phyloP scores from a whole-genome alignment of 2,113 vertebrate genomes.

The Numenius arquata region DNA sequence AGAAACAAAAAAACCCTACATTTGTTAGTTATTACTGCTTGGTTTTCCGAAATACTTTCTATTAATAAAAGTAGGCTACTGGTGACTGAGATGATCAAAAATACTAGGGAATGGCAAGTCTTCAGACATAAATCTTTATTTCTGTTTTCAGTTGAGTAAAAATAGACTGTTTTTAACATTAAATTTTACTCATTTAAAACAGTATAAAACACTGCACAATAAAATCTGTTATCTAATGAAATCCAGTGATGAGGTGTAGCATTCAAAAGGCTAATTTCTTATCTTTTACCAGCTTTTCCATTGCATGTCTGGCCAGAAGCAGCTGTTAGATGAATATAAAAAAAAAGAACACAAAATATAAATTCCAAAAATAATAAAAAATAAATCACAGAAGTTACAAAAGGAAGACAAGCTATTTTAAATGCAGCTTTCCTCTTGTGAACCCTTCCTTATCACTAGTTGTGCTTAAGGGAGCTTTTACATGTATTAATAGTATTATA shows the following conservation, averaged over 20 bases:
- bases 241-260: neutral
- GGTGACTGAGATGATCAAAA: neutral
- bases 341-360: neutral
- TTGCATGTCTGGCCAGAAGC: neutral
- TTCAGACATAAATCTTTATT: neutral
- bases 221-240: neutral
- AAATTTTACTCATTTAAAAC: neutral
- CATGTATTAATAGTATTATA: neutral
- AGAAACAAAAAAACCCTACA: neutral
- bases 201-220: neutral
- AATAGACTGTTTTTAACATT: neutral
- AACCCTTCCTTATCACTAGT: neutral
- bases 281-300: neutral
- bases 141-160: neutral
- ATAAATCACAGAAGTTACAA: neutral
- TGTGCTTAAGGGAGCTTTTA: neutral
- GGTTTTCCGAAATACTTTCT: constrained; percentile 5
- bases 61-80: constrained; percentile 16
- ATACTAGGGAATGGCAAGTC: neutral
- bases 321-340: neutral
- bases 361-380: neutral
- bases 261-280: neutral
- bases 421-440: neutral
- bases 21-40: constrained; percentile 21
- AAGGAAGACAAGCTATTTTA: neutral